Conservation (phyloP, 2,797 vertebrate species). For the Gallinago stenura region DNA sequence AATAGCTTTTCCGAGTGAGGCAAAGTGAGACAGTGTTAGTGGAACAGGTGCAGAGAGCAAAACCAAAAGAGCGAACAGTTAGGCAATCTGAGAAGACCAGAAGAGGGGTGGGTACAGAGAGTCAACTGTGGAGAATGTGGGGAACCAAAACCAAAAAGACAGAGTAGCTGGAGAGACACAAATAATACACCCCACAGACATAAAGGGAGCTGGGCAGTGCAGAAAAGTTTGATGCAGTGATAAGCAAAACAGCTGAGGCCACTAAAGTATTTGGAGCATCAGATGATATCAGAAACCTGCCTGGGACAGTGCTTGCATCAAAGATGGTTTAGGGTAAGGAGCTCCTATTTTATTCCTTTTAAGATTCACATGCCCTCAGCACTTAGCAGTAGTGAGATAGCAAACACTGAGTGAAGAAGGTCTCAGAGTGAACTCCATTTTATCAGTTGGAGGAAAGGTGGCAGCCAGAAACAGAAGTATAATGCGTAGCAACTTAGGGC, state of each 20-base stretch:
- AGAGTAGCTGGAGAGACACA: slow-evolving; percentile 27
- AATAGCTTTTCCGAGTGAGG: slow-evolving; percentile 27
- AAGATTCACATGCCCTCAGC: background rate
- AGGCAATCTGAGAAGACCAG: slow-evolving; percentile 12
- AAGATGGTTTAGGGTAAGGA: background rate
- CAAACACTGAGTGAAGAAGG: background rate
- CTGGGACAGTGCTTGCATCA: background rate
- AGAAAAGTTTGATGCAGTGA: background rate
- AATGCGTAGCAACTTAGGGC: background rate
- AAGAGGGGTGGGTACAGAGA: slow-evolving; percentile 38
- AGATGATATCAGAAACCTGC: background rate
- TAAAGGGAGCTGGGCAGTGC: background rate
- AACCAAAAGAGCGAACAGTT: slow-evolving; percentile 9
- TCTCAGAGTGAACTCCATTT: background rate
- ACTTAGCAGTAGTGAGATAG: background rate
- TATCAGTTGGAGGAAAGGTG: background rate
- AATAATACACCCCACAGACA: background rate
- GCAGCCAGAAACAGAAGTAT: background rate
- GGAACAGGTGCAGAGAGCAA: background rate
- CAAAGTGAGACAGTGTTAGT: background rate
- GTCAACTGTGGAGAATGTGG: background rate
- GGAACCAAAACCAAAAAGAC: background rate
- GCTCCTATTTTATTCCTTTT: background rate
- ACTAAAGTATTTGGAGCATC: background rate
- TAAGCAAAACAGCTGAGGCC: background rate